These are phyloP conservation scores for Noctuana brunneofusca DNA, from an alignment of 2,888 invertebrate genomes.

Conservation along the genomic window DNA sequence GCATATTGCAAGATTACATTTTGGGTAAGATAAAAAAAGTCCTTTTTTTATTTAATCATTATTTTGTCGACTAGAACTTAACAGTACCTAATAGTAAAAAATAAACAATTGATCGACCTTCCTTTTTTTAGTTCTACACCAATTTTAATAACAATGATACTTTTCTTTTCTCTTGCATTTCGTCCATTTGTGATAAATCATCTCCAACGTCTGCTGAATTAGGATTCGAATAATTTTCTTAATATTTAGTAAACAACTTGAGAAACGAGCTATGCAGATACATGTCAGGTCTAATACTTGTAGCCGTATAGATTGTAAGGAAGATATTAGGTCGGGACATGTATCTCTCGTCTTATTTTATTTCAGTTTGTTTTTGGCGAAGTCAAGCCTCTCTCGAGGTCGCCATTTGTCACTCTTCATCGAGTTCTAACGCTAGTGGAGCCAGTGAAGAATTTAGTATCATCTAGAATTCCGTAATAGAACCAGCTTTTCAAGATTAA, in stretches of 20 bases:
- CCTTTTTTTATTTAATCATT: no score
- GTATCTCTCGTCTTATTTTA: conserved; percentile 26
- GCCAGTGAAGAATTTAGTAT: conserved; percentile 36
- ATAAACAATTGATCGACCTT: background rate
- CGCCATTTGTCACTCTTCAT: conserved; percentile 37
- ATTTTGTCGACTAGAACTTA: background rate
- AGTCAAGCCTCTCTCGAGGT: conserved; percentile 12
- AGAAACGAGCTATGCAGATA: conserved; percentile 13
- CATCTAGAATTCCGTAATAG: conserved; percentile 22
- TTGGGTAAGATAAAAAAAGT: no score
- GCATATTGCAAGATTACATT: background rate
- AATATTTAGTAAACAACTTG: conserved; percentile 6
- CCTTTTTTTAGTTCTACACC: background rate
- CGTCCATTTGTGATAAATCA: background rate
- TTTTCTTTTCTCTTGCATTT: background rate
- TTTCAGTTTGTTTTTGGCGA: conserved; percentile 23
- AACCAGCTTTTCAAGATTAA: conserved; percentile 2
- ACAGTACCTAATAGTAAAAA: background rate
- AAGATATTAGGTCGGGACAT: conserved; percentile 20
- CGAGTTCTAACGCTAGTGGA: conserved; percentile 44
- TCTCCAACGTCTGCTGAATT: conserved; percentile 10
- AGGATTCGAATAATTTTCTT: background rate
- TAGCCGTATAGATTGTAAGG: conserved; percentile 33
- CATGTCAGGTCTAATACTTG: conserved; percentile 22
- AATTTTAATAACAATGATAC: background rate